Percentiles rank a stretch among this genome's conserved stretches.
Conservation (phyloP, 2,797 vertebrate species). For the Pangasius djambal region DNA sequence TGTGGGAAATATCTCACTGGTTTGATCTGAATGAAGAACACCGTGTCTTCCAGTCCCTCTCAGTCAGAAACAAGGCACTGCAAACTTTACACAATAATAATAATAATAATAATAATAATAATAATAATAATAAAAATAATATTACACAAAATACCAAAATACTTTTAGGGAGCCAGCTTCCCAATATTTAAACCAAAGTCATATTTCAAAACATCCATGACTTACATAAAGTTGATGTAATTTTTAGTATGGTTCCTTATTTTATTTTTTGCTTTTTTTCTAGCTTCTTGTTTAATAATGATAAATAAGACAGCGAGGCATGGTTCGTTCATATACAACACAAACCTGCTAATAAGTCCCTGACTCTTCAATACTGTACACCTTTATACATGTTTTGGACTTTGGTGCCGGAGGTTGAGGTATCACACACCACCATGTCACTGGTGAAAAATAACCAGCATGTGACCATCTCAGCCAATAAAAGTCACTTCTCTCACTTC, state of each 20-base stretch:
- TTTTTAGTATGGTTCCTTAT: conserved; percentile 35
- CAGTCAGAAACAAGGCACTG: conserved; percentile 65
- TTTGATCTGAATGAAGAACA: conserved; percentile 5
- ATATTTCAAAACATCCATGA: conserved; percentile 49
- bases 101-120: conserved; percentile 82
- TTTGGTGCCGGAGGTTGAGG: conserved; percentile 58
- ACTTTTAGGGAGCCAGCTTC: conserved; percentile 92
- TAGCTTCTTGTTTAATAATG: conserved; percentile 70
- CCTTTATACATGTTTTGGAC: conserved; percentile 73
- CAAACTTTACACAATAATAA: conserved; percentile 74
- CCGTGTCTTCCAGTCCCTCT: conserved; percentile 62
- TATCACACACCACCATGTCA: conserved; percentile 47
- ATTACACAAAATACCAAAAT: conserved; percentile 86
- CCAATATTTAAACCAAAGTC: conserved; percentile 72
- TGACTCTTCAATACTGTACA: conserved; percentile 73
- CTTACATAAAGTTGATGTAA: background rate
- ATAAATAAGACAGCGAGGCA: conserved; percentile 83
- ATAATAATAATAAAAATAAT: conserved; percentile 96
- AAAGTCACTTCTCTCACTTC: conserved; percentile 30
- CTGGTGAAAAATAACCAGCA: conserved; percentile 40
- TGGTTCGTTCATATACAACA: conserved; percentile 69
- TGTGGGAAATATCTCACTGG: conserved; percentile 4
- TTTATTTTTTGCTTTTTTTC: conserved; percentile 29
- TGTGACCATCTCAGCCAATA: conserved; percentile 53
- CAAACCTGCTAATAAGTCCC: conserved; percentile 76